Conservation (phyloP, 2,888 invertebrate species). For the Acrocyrtus sp. region DNA sequence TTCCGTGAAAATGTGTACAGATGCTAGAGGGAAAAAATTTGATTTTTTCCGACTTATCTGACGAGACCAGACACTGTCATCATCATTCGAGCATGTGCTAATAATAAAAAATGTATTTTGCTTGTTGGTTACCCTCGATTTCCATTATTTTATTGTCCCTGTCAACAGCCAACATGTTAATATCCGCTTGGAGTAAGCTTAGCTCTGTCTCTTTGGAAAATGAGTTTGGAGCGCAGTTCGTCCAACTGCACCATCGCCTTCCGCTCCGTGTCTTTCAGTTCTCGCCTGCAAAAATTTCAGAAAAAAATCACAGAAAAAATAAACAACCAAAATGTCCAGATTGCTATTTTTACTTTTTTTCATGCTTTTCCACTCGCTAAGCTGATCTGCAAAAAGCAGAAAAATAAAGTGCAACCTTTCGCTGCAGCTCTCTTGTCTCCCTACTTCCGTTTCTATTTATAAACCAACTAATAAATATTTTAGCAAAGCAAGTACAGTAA, state of each 20-base stretch:
- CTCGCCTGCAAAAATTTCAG: conserved; percentile 61
- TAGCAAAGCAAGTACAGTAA: too few relatives aligned
- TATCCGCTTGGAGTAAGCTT: conserved; percentile 60
- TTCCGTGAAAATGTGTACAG: too few relatives aligned
- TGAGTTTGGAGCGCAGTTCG: conserved; percentile 61
- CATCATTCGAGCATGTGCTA: too few relatives aligned
- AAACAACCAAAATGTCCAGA: background rate
- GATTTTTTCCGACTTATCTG: too few relatives aligned
- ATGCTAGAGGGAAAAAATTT: too few relatives aligned
- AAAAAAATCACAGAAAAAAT: background rate
- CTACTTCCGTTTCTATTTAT: background rate
- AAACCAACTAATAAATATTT: background rate
- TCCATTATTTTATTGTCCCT: conserved; percentile 62
- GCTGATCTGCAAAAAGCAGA: background rate
- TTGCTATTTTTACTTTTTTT: background rate
- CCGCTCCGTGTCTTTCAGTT: conserved; percentile 60
- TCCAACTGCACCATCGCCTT: conserved; percentile 62
- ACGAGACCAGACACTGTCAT: too few relatives aligned
- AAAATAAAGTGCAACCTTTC: background rate
- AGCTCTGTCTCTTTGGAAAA: conserved; percentile 62
- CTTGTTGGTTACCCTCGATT: conserved; percentile 62
- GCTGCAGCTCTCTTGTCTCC: background rate
- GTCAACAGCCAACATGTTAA: conserved; percentile 61
- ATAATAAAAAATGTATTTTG: conserved; percentile 5
- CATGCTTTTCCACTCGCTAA: background rate